Evolutionary conservation across 2,888 invertebrate species (phyloP).

Genomic region (Brenthis daphne): DNA sequence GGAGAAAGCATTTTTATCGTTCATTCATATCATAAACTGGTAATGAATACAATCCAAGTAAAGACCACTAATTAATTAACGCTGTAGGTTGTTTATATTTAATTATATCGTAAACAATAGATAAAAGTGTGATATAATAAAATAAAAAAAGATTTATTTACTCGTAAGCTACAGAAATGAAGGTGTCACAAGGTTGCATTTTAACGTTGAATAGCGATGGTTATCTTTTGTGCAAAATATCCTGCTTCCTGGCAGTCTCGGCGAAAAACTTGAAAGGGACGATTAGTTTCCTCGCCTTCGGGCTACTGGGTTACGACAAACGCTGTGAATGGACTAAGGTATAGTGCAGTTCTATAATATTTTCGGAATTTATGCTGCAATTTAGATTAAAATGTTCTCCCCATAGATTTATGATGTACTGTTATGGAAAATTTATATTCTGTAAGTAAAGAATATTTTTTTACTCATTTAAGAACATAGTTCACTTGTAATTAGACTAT

Average conservation of each 20-base stretch:
- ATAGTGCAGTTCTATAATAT: constrained; percentile 14
- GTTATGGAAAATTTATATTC: background rate
- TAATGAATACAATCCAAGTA: too few species aligned
- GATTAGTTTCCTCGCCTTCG: constrained; percentile 23
- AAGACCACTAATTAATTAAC: too few species aligned
- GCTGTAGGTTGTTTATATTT: too few species aligned
- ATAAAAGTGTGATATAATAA: background rate
- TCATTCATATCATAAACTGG: too few species aligned
- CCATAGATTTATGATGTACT: background rate
- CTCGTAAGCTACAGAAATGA: background rate
- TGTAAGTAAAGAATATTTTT: background rate
- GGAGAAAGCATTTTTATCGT: too few species aligned
- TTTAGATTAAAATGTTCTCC: constrained; percentile 13
- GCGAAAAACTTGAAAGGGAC: constrained; percentile 13
- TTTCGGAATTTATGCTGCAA: constrained; percentile 6
- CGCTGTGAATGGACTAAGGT: constrained; percentile 19
- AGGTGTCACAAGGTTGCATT: constrained; percentile 11
- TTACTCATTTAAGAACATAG: too few species aligned
- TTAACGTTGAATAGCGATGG: constrained; percentile 29
- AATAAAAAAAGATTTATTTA: background rate
- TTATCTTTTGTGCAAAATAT: constrained; percentile 32
- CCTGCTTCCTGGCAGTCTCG: constrained; percentile 23
- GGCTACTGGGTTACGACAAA: constrained; percentile 18
- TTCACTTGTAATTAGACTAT: too few species aligned
- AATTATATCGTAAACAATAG: too few species aligned